Evolutionary conservation across 2,113 vertebrate species (phyloP).

Genomic region (Halcyon senegalensis): DNA sequence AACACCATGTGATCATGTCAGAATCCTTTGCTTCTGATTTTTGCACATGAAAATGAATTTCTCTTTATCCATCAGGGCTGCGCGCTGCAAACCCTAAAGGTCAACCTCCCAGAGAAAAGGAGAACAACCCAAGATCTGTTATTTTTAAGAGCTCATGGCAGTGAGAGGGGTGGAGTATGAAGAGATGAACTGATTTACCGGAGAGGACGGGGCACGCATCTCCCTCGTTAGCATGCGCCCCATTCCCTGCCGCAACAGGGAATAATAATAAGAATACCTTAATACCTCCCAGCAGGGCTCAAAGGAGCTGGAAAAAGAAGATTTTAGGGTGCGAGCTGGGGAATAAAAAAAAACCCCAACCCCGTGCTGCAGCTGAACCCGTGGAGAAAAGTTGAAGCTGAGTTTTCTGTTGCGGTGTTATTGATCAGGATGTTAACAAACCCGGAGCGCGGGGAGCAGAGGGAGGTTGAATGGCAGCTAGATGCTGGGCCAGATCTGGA

Average conservation of each 20-base stretch:
- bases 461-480: conserved; percentile 1
- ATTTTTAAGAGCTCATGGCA: not conserved
- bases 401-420: not conserved
- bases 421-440: conserved; percentile 44
- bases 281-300: conserved; percentile 9
- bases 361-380: not conserved
- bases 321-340: not conserved
- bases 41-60: not conserved
- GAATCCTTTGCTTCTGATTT: not conserved
- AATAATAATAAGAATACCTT: conserved; percentile 35
- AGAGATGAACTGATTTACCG: not conserved
- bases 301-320: conserved; percentile 21
- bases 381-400: not conserved
- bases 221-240: conserved; percentile 4
- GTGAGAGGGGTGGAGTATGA: not conserved
- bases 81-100: not conserved
- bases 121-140: not conserved
- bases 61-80: not conserved
- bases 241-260: not conserved
- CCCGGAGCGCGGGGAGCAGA: not conserved
- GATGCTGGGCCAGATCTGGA: not conserved
- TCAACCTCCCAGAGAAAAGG: not conserved
- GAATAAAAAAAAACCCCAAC: no score
- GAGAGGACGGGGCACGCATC: not conserved
- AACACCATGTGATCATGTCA: accelerated